Evolutionary conservation across 2,113 vertebrate genomes (phyloP), one percentile per base, ranked within the genome.

Genomic region (Barbus barbus): DNA sequence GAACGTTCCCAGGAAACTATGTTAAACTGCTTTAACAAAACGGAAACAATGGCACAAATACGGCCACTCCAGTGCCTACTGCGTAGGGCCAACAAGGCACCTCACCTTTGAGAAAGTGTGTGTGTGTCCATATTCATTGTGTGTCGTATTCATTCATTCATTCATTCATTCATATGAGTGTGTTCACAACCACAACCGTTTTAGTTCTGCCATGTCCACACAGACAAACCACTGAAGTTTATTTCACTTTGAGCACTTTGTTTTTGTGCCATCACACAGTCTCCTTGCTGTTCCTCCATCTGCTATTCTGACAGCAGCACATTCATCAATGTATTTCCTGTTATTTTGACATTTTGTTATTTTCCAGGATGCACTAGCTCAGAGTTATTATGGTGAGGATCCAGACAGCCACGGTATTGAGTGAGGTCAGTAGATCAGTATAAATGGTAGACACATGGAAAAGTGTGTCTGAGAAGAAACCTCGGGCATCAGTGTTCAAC

Each of bases 1-100:
- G 98, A 93, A 99, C 98, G 91, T 99, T 99, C 93, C 98, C 98
- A 56, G 98, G 98, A 95, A 99, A 99, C 94, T 99, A 99, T 83
- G 98, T 99, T 89, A 99, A 98, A 95, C 96, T 94, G 92, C 96
- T 98, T 93, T 98, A 96, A 97, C 92, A 89, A 92, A 90, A 13
- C 56, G 41, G 61, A 81, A 81, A 18, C 91, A 90, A 92, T 92
- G 92, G 93, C 95, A 94, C 94, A 93, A 94, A 92, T 90, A 92
- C 88, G 85, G 90, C 90, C 90, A 93, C 90, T 91, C 91, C 89
- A 89, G 89, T 91, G 90, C 86, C 58, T 86, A 80, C 85, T 82
- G 53, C 85, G 53, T 63, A 76, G 71, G 81, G 81, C 88, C 26
- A 74, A 51, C 77, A 22, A 83, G 87, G 80, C 90, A 87, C 84